These are phyloP conservation scores for Prunella fulvescens DNA, from an alignment of 2,113 vertebrate species.

Conservation along the genomic window DNA sequence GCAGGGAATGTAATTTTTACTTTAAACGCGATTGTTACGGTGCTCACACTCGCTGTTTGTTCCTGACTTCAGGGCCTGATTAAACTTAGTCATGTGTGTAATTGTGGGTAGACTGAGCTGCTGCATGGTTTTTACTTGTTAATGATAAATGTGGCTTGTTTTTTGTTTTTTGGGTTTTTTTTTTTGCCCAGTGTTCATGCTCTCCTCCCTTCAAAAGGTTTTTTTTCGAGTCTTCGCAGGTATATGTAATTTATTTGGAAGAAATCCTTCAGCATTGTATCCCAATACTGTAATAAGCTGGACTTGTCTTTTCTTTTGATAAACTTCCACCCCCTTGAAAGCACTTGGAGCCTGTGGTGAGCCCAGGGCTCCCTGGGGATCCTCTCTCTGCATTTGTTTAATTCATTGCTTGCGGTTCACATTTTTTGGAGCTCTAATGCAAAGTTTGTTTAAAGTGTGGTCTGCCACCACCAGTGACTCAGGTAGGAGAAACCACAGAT, in stretches of 20 bases:
- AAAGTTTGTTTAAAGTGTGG: slow-evolving; percentile 47
- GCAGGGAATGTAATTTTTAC: neutral
- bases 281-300: neutral
- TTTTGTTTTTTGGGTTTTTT: too few relatives aligned
- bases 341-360: slow-evolving; percentile 5
- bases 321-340: slow-evolving; percentile 12
- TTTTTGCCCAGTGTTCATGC: neutral
- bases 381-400: slow-evolving; percentile 9
- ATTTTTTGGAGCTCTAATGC: slow-evolving; percentile 18
- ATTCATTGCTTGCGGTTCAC: neutral
- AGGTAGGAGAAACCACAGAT: slow-evolving; percentile 30
- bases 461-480: slow-evolving; percentile 36
- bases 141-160: neutral
- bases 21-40: neutral
- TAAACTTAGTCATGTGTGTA: neutral
- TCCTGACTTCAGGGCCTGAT: neutral
- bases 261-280: neutral
- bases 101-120: neutral
- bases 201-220: neutral
- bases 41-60: neutral
- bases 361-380: neutral
- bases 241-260: neutral
- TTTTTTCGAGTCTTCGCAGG: neutral
- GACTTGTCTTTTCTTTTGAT: slow-evolving; percentile 23
- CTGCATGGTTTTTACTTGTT: neutral